phyloP scores from a whole-genome alignment of 2,113 vertebrate genomes.

The Acanthisitta chloris region DNA sequence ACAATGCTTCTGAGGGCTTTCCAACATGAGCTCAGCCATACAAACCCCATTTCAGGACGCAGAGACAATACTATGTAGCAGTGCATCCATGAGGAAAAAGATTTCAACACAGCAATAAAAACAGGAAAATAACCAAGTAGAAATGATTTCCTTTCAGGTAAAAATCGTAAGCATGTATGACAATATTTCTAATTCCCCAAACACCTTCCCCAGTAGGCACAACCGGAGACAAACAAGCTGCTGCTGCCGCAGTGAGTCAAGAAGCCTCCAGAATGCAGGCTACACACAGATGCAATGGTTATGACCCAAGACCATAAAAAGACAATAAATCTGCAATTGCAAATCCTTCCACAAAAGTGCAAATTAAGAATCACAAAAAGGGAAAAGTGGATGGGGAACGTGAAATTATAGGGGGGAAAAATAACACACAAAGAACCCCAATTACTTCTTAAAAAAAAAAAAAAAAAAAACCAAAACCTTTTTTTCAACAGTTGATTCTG shows the following conservation, averaged over 20 bases:
- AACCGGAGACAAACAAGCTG: not conserved
- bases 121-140: not conserved
- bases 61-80: not conserved
- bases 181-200: not conserved
- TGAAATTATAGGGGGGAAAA: not conserved
- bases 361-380: not conserved
- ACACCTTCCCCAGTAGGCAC: not conserved
- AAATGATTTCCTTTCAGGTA: not conserved
- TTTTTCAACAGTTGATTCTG: not conserved
- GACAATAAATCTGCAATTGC: not conserved
- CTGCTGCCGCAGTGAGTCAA: not conserved
- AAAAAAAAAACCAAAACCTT: not conserved
- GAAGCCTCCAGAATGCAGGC: not conserved
- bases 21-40: not conserved
- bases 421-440: not conserved
- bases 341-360: not conserved
- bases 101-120: not conserved
- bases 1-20: not conserved
- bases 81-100: accelerated
- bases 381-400: not conserved
- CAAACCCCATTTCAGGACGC: not conserved
- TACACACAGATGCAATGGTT: not conserved
- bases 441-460: not conserved
- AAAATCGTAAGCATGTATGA: not conserved
- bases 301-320: not conserved